Evolutionary conservation across 2,888 invertebrate genomes (phyloP), one percentile per base, ranked within the genome.

Genomic region (Dusona sp.): DNA sequence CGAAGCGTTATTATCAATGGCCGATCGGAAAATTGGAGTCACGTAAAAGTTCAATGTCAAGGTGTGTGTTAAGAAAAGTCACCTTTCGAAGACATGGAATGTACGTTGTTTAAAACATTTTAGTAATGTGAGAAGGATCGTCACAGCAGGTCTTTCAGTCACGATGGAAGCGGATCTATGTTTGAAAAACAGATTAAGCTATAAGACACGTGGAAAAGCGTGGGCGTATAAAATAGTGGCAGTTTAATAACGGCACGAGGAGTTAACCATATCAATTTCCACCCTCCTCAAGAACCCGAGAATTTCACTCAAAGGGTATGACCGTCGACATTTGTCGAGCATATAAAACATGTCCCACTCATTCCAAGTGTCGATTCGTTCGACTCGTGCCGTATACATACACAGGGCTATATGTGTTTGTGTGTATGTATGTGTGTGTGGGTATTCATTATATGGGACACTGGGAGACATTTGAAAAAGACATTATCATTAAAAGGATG

Each of bases 261-360:
- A 70, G 57, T 75, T 75, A 79, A 85, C 64, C 78, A 68, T 74
- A 42, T 51, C 51, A 79, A 61, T 19, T 74, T 19, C 22, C 82
- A 45, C 61, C 78, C 42, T 68, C 64, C 68, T 33, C 57, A 45
- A 79, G 13, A 57, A 36, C 51, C 29, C n/a, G 48, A 68, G 65
- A 74, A 85, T 79, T 61, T 73, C 67, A 54, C 82, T 48, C 73
- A 82, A 84, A 85, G 85, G 85, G 79, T 74, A 85, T 29, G 72
- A 68, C 78, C 82, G 61, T 36, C 77, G 82, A 79, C 79, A 79
- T 82, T 85, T 75, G 67, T 79, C 51, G 74, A 78, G 79, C 80
- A 83, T 81, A 84, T 86, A 79, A 87, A 88, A 88, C 74, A 82
- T 85, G 80, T 74, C 77, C 70, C 79, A 83, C 80, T 84, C 70